Conservation (phyloP, 1,140 invertebrate genomes). For the Drosophila equinoxialis region DNA sequence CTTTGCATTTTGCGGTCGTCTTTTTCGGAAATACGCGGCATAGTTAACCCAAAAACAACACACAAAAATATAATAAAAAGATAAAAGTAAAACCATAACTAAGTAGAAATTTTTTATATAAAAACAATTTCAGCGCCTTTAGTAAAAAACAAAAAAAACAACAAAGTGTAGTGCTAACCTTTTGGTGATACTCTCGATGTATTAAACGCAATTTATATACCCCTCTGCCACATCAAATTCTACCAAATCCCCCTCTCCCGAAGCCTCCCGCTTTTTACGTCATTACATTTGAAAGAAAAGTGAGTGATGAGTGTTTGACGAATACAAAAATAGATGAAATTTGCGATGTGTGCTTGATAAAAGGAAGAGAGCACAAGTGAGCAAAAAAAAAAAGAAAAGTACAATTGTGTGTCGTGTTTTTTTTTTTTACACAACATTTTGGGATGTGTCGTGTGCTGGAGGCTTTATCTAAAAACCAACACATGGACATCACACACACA, state of each 20-base stretch:
- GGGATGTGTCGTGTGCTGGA: slow-evolving; percentile 16
- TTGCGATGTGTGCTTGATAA: slow-evolving; percentile 9
- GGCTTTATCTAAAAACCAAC: slow-evolving; percentile 32
- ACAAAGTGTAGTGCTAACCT: slow-evolving; percentile 1
- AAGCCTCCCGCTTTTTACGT: slow-evolving; percentile 4
- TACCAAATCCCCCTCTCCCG: neutral
- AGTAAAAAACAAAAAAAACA: too few relatives aligned
- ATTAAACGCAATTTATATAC: slow-evolving; percentile 2
- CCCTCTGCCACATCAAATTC: slow-evolving; percentile 1
- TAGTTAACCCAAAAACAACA: slow-evolving; percentile 59
- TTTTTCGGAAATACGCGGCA: slow-evolving; percentile 73
- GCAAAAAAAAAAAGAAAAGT: slow-evolving; percentile 21
- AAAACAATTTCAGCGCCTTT: neutral
- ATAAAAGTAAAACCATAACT: slow-evolving; percentile 39
- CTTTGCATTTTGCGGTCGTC: slow-evolving; percentile 75
- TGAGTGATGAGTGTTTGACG: slow-evolving; percentile 16
- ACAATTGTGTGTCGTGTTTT: slow-evolving; percentile 29
- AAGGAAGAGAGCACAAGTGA: neutral
- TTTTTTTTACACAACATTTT: slow-evolving; percentile 35
- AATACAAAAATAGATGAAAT: slow-evolving; percentile 26
- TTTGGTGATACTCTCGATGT: slow-evolving; percentile 7
- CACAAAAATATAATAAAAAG: slow-evolving; percentile 29
- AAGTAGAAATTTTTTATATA: slow-evolving; percentile 26
- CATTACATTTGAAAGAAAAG: slow-evolving; percentile 20
- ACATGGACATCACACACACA: slow-evolving; percentile 14